Evolutionary conservation across 2,113 vertebrate species (phyloP), one percentile per base, ranked within the genome.

Genomic region (Dipodomys merriami): DNA sequence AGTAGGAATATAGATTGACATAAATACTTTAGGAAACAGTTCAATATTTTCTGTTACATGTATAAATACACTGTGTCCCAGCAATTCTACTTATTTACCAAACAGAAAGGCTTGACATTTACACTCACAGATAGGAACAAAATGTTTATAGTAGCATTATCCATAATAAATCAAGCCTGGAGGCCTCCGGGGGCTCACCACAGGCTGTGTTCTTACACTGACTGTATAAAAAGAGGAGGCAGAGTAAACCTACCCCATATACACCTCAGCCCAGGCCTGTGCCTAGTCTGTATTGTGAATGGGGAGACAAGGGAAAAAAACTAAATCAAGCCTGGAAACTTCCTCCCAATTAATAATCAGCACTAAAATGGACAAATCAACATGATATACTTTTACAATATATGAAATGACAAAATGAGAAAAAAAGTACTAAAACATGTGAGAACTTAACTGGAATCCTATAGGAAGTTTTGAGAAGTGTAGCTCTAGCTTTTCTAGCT

Each of bases 21-120:
- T 19, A 44, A 78, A 86, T 23, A 30, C 12, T 84, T 83, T 62
- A 83, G 60, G 69, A 86, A 91, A 81, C 6, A 46, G 35, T 82
- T 57, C 25, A 89, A 7, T 78, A 83, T 92, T 83, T 95, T 64
- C 78, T 86, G 25, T 69, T 82, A 57, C 81, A 71, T 22, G 23
- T 86, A 79, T 71, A 64, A 74, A 86, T 81, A 86, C 9, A 6
- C 39, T 6, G 1, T 53, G 46, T 25, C 23, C 53, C 35, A 79
- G 20, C 6, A 73, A 62, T 78, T 72, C 13, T 5, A 35, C n/a
- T 80, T 77, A 84, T 33, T 68, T 46, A 53, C 20, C 69, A 12
- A 49, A 68, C 35, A 53, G 35, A 80, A 88, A 72, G 46, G 12
- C 64, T 94, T 71, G 62, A 20, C 44, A 68, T 35, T 6, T 39